Evolutionary conservation across 2,888 invertebrate species (phyloP).

Genomic region (Apodemia mormo): DNA sequence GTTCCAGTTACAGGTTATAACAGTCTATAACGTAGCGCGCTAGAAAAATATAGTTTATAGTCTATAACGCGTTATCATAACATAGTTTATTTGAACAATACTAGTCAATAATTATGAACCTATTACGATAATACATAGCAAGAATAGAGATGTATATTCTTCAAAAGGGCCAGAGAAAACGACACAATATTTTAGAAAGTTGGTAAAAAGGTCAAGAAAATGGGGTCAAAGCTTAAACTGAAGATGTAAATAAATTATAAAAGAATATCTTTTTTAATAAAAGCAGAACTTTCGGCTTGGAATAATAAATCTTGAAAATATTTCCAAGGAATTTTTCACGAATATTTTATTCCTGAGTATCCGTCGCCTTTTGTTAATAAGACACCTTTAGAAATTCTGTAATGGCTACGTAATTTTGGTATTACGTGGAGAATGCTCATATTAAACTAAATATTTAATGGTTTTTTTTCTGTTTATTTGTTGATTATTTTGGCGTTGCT

Average conservation of each 20-base stretch:
- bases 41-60: too few species aligned
- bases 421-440: background rate
- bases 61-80: too few species aligned
- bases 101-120: too few species aligned
- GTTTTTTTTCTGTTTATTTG: background rate
- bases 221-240: background rate
- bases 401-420: background rate
- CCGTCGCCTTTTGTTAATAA: constrained; percentile 11
- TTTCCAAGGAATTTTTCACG: background rate
- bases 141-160: too few species aligned
- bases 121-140: too few species aligned
- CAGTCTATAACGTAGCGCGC: too few species aligned
- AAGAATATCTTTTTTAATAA: constrained; percentile 2
- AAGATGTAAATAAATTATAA: background rate
- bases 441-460: background rate
- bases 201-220: background rate
- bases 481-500: too few species aligned
- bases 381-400: constrained; percentile 4
- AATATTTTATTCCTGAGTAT: constrained; percentile 4
- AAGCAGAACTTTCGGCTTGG: background rate
- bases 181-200: background rate
- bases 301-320: constrained; percentile 9
- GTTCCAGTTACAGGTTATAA: too few species aligned
- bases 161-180: background rate
- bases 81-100: too few species aligned